Evolutionary conservation across 64 coral and sea anemone genomes (phyloP).

Genomic region (Montipora capricornis): DNA sequence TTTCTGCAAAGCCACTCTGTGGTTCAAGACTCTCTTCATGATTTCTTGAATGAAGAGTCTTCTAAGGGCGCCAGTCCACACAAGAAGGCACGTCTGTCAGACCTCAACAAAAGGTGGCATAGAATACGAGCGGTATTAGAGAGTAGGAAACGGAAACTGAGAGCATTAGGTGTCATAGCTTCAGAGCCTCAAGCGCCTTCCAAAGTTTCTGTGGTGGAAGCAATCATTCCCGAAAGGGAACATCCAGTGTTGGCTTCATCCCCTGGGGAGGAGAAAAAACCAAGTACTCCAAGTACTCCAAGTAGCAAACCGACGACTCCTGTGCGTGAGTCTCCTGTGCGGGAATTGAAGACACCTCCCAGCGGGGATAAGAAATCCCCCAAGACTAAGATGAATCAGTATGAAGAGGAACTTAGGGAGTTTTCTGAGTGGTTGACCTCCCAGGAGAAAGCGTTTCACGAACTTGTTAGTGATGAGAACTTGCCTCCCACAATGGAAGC

Average conservation of each 20-base stretch:
- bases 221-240: constrained; percentile 44
- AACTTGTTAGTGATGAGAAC: constrained; percentile 74
- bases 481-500: constrained; percentile 70
- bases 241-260: constrained; percentile 57
- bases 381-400: constrained; percentile 80
- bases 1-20: constrained; percentile 76
- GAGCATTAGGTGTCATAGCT: constrained; percentile 47
- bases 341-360: constrained; percentile 50
- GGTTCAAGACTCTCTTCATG: constrained; percentile 78
- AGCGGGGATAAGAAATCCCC: constrained; percentile 80
- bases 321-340: constrained; percentile 47
- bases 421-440: constrained; percentile 86
- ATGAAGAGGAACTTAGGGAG: constrained; percentile 80
- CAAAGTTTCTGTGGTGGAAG: constrained; percentile 28
- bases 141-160: constrained; percentile 78
- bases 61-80: constrained; percentile 63
- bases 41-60: constrained; percentile 75
- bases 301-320: constrained; percentile 33
- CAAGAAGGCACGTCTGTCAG: constrained; percentile 76
- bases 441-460: constrained; percentile 84
- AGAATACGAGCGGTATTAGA: constrained; percentile 75
- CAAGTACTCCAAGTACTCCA: constrained; percentile 7
- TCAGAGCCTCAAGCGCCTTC: constrained; percentile 3
- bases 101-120: constrained; percentile 79
- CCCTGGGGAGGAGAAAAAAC: constrained; percentile 1